Percentiles rank a stretch among this genome's conserved stretches.
phyloP scores from a whole-genome alignment of 2,888 invertebrate species.

The Meiosimyza platycephala region DNA sequence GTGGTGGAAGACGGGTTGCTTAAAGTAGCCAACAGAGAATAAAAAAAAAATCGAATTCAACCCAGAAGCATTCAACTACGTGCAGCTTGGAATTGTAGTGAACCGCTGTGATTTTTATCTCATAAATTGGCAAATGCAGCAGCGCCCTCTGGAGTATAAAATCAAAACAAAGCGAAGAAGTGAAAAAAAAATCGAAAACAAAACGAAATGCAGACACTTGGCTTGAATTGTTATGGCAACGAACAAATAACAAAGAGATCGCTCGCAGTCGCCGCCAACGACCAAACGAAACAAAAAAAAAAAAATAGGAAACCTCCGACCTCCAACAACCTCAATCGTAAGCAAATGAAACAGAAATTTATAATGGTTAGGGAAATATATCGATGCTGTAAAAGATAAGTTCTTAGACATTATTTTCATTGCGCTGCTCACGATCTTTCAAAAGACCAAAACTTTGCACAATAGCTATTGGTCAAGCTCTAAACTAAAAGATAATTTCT shows the following conservation, averaged over 20 bases:
- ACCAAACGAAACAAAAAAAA: too few species aligned
- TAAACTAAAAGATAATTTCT: too few species aligned
- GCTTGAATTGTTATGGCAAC: conserved; percentile 19
- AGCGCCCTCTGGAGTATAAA: conserved; percentile 34
- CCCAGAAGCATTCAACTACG: neutral
- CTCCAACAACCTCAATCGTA: too few species aligned
- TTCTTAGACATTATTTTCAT: too few species aligned
- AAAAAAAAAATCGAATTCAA: conserved; percentile 6
- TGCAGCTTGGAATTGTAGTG: conserved; percentile 3
- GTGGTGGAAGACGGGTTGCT: conserved; percentile 9
- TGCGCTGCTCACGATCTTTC: too few species aligned
- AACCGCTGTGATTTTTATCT: conserved; percentile 43
- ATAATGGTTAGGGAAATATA: too few species aligned
- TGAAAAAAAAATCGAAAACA: conserved; percentile 6
- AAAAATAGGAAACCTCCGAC: too few species aligned
- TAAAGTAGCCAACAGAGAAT: conserved; percentile 14
- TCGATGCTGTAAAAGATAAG: too few species aligned
- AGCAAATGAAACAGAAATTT: too few species aligned
- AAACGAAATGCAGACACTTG: conserved; percentile 17
- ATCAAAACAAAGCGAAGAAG: conserved; percentile 25
- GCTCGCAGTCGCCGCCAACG: neutral
- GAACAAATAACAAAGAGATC: conserved; percentile 15
- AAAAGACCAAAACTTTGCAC: too few species aligned
- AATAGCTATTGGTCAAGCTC: too few species aligned
- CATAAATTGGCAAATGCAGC: conserved; percentile 44